Conservation (phyloP, 2,113 vertebrate genomes). For the Lamprotornis superbus region DNA sequence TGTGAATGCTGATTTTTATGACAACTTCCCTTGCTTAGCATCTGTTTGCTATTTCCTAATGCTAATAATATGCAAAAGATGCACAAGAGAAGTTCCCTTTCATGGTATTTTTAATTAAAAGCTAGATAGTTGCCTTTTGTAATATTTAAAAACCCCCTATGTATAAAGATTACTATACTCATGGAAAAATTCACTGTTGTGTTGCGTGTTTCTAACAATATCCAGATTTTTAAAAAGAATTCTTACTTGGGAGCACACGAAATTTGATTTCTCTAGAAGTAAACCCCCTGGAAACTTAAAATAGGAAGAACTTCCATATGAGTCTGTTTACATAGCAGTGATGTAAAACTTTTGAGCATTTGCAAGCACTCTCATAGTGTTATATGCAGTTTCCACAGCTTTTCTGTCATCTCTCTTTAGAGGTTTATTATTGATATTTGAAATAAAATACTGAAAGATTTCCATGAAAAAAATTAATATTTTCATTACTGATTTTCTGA, state of each 20-base stretch:
- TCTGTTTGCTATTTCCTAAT: neutral
- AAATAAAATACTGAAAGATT: neutral
- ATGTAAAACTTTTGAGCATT: neutral
- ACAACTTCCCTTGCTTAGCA: neutral
- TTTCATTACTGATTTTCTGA: neutral
- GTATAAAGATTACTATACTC: neutral
- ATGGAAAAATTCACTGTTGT: neutral
- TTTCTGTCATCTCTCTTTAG: neutral
- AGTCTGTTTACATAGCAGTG: neutral
- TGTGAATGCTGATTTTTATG: neutral
- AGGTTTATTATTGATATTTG: neutral
- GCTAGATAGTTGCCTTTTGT: neutral
- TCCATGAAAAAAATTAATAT: neutral
- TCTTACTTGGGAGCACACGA: neutral
- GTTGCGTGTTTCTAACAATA: neutral
- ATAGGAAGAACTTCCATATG: neutral
- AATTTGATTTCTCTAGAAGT: neutral
- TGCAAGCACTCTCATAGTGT: neutral
- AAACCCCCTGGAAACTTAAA: neutral
- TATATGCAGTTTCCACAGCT: neutral
- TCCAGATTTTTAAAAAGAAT: neutral
- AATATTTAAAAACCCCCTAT: neutral
- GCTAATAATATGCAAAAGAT: neutral
- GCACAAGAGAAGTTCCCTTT: neutral
- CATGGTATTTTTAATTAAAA: neutral